These are phyloP conservation scores for Sylvietta virens DNA, from an alignment of 2,113 vertebrate genomes.

Conservation along the genomic window DNA sequence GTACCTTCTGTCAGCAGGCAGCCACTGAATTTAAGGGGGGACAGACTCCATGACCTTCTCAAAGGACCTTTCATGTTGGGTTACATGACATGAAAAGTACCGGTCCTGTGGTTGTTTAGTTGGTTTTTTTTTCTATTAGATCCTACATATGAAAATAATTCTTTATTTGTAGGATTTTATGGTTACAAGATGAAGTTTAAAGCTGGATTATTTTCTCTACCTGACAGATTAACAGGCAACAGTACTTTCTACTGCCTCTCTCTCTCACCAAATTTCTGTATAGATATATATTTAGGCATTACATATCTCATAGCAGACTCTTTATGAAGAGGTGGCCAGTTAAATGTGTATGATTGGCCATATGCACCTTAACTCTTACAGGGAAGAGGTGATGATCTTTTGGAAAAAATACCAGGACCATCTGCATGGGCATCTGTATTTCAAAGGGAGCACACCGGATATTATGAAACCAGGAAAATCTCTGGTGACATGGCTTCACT, in stretches of 20 bases:
- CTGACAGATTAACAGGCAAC: neutral
- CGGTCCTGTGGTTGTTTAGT: neutral
- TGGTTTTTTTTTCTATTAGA: neutral
- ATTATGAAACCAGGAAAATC: neutral
- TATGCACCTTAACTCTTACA: neutral
- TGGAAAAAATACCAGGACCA: neutral
- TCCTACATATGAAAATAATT: neutral
- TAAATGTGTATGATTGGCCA: neutral
- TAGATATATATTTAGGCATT: neutral
- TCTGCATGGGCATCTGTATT: neutral
- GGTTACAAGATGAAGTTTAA: neutral
- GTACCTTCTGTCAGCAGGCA: neutral
- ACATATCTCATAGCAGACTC: neutral
- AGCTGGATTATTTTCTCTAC: neutral
- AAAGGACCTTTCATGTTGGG: neutral
- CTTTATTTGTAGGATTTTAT: neutral
- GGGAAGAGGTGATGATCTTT: neutral
- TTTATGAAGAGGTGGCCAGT: neutral
- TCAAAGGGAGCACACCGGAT: neutral
- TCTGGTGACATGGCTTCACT: neutral
- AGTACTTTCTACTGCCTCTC: neutral
- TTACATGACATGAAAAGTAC: neutral
- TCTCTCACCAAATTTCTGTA: neutral
- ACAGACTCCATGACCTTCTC: neutral
- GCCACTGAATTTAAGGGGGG: neutral